These are phyloP conservation scores for Sinocyclocheilus anophthalmus DNA, from an alignment of 2,113 vertebrate species.

Conservation along the genomic window DNA sequence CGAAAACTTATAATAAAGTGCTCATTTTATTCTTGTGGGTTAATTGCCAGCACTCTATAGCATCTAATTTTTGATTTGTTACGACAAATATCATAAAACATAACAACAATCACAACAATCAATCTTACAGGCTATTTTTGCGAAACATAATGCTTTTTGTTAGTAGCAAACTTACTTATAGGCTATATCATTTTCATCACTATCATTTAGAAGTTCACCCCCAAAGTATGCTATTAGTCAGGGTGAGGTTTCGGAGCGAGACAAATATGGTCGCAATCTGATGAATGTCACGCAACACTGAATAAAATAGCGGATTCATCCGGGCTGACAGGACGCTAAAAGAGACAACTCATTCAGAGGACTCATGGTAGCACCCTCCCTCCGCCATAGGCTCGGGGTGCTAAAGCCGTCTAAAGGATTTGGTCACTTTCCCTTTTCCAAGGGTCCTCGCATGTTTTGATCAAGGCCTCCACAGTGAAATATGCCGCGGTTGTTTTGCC, in stretches of 20 bases:
- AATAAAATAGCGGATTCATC: constrained; percentile 78
- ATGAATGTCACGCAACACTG: constrained; percentile 79
- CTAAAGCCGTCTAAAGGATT: constrained; percentile 82
- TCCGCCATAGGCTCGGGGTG: constrained; percentile 67
- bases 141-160: neutral
- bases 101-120: neutral
- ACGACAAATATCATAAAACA: neutral
- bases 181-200: no score
- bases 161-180: no score
- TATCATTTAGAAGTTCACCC: neutral
- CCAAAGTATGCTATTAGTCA: constrained; percentile 65
- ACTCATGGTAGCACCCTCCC: constrained; percentile 69
- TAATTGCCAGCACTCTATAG: neutral
- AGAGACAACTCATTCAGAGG: constrained; percentile 75
- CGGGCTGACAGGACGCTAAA: constrained; percentile 78
- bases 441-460: constrained; percentile 85
- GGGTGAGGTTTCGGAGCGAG: constrained; percentile 82
- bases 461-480: constrained; percentile 79
- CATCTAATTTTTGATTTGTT: neutral
- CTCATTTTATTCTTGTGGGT: neutral
- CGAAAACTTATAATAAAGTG: neutral
- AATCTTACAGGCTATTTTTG: neutral
- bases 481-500: constrained; percentile 82
- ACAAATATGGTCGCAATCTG: constrained; percentile 85
- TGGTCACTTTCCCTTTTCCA: constrained; percentile 83